These are phyloP conservation scores for Lepus americanus DNA, from an alignment of 2,113 vertebrate species.

Conservation along the genomic window DNA sequence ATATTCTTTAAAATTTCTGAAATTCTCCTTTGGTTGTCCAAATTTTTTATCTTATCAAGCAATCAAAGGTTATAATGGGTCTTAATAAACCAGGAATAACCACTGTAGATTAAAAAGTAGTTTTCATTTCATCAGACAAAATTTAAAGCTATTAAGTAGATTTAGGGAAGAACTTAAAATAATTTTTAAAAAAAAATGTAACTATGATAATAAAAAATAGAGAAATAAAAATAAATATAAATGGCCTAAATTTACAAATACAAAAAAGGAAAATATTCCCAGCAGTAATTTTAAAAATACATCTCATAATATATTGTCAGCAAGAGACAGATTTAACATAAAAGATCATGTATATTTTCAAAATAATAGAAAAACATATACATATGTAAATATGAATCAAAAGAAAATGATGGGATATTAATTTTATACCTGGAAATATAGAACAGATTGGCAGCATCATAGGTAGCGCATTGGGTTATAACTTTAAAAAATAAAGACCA, in stretches of 20 bases:
- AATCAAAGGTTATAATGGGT: slow-evolving; percentile 7
- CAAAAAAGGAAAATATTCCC: not conserved
- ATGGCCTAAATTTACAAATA: slow-evolving; percentile 54
- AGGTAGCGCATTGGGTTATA: not conserved
- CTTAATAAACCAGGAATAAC: not conserved
- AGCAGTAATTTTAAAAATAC: not conserved
- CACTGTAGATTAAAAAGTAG: not conserved
- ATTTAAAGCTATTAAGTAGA: not conserved
- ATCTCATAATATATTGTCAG: not conserved
- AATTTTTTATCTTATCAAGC: not conserved
- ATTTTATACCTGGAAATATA: not conserved
- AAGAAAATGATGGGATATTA: not conserved
- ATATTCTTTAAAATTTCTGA: not conserved
- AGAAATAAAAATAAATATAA: slow-evolving; percentile 47
- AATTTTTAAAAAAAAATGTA: not conserved
- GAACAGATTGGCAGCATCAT: not conserved
- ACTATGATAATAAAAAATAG: not conserved
- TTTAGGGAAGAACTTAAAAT: not conserved
- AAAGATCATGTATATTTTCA: slow-evolving; percentile 16
- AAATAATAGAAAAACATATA: not conserved
- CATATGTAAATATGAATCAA: not conserved
- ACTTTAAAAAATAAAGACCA: not conserved
- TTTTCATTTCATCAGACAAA: not conserved
- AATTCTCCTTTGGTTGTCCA: not conserved
- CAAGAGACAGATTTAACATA: slow-evolving; percentile 8